These are phyloP conservation scores for Diacarnus erythraeanus DNA, from an alignment of 37 sponge, comb jelly and placozoan genomes.

Conservation along the genomic window DNA sequence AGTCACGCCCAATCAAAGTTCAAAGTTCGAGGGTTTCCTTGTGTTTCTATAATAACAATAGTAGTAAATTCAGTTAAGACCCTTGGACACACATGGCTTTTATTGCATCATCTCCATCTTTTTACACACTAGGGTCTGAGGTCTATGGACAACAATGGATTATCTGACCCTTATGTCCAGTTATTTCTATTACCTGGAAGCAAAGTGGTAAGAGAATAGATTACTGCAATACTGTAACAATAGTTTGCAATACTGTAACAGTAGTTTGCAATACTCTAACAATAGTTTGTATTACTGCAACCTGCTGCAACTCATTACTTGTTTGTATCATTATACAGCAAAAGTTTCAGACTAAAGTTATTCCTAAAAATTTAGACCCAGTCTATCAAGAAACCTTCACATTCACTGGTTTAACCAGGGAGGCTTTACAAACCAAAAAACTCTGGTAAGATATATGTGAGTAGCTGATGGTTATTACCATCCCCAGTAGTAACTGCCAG, in stretches of 20 bases:
- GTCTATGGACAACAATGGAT: slow-evolving; percentile 29
- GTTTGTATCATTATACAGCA: neutral
- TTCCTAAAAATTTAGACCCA: slow-evolving; percentile 19
- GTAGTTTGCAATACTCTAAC: neutral
- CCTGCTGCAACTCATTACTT: neutral
- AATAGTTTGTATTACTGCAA: neutral
- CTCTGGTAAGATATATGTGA: slow-evolving; percentile 23
- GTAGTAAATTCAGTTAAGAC: no score
- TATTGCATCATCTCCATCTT: neutral
- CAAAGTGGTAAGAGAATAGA: slow-evolving; percentile 18
- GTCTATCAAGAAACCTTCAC: slow-evolving; percentile 33
- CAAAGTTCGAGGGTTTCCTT: no score
- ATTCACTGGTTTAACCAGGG: slow-evolving; percentile 9
- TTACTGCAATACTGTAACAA: neutral
- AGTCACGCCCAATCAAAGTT: slow-evolving; percentile 7
- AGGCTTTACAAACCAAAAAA: slow-evolving; percentile 13
- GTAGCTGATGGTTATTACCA: no score
- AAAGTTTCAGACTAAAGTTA: slow-evolving; percentile 10
- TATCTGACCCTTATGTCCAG: slow-evolving; percentile 52
- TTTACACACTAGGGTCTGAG: slow-evolving; percentile 42
- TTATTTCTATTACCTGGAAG: slow-evolving; percentile 25
- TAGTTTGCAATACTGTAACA: neutral
- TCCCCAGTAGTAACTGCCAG: no score
- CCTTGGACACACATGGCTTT: no score
- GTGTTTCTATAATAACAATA: no score